These are phyloP conservation scores for Whitmania pigra DNA, from an alignment of 1,140 invertebrate genomes.

Conservation along the genomic window DNA sequence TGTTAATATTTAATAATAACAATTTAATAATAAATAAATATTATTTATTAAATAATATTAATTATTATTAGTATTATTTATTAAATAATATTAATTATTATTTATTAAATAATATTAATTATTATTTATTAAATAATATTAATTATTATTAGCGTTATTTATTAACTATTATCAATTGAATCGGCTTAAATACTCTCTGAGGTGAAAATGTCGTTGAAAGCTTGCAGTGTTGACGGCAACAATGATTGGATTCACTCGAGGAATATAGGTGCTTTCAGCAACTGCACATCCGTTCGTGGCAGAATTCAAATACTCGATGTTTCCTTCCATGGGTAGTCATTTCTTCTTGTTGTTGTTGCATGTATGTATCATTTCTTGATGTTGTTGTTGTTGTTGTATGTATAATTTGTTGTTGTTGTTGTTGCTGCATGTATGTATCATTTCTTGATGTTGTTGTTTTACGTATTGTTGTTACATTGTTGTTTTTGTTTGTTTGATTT, in stretches of 20 bases:
- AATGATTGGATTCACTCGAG: neutral
- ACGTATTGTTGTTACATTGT: too few species aligned
- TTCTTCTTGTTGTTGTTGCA: neutral
- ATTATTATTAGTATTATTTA: too few species aligned
- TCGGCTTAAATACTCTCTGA: neutral
- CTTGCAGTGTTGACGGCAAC: neutral
- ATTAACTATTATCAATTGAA: too few species aligned
- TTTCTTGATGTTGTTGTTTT: neutral
- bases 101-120: too few species aligned
- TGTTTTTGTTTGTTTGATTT: too few species aligned
- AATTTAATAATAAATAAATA: too few species aligned
- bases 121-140: too few species aligned
- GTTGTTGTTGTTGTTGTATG: conserved; percentile 10
- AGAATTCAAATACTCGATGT: neutral
- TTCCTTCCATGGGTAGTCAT: neutral
- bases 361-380: neutral
- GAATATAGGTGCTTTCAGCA: neutral
- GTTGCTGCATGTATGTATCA: neutral
- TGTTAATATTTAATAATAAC: too few species aligned
- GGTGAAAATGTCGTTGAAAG: neutral
- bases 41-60: too few species aligned
- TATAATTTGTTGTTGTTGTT: neutral
- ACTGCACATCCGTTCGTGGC: neutral
- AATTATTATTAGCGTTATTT: too few species aligned
- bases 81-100: too few species aligned